A percentile compares a stretch with the other conserved stretches of the same genome.
These are phyloP conservation scores for Rousettus leschenaultii DNA, from an alignment of 2,113 vertebrate species.

Conservation along the genomic window DNA sequence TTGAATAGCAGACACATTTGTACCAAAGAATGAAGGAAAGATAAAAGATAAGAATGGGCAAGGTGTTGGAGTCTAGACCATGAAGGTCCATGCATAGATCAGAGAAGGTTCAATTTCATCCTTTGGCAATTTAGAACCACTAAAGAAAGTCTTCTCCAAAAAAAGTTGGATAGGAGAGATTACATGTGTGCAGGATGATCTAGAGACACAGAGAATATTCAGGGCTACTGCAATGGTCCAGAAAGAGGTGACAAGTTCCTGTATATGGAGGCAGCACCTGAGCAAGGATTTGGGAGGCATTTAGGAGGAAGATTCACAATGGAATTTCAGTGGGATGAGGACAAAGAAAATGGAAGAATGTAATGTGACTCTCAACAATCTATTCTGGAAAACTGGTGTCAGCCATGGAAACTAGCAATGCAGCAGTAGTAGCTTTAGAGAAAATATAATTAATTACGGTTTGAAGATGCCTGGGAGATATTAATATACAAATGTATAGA, in stretches of 20 bases:
- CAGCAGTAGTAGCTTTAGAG: background rate
- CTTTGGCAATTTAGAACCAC: background rate
- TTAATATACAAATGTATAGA: background rate
- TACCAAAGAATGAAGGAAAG: background rate
- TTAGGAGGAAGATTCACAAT: background rate
- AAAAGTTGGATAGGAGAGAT: background rate
- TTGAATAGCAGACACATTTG: background rate
- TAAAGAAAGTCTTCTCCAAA: background rate
- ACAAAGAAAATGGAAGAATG: background rate
- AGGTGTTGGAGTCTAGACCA: background rate
- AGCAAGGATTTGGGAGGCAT: background rate
- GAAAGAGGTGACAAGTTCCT: background rate
- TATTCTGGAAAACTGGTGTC: background rate
- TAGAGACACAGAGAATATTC: background rate
- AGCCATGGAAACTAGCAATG: background rate
- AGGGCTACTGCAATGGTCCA: background rate
- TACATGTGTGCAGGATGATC: background rate
- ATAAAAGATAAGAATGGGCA: background rate
- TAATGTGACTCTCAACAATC: background rate
- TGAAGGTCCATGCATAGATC: background rate
- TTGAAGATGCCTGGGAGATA: background rate
- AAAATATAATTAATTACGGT: background rate
- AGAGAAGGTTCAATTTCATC: background rate
- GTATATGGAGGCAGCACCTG: no score
- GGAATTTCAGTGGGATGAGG: background rate